Conservation (phyloP, 2,888 invertebrate genomes). For the Coleophora flavipennella region DNA sequence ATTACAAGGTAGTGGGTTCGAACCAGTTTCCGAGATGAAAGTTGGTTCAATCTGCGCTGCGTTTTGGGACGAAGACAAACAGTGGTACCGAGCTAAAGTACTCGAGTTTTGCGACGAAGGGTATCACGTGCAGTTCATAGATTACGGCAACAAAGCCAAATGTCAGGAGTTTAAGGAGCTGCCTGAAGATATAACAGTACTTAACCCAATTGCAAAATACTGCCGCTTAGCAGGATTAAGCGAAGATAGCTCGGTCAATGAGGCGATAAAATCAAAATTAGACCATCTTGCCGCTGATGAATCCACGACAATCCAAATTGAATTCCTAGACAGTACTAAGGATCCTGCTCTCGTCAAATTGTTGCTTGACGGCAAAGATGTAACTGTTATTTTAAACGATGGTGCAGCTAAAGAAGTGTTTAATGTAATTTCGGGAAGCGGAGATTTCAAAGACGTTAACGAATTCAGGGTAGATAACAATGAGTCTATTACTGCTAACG, state of each 20-base stretch:
- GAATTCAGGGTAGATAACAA: not conserved
- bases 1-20: slow-evolving; percentile 63
- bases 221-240: slow-evolving; percentile 69
- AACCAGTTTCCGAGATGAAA: slow-evolving; percentile 60
- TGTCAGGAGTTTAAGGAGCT: slow-evolving; percentile 73
- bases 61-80: slow-evolving; percentile 75
- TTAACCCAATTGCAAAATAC: slow-evolving; percentile 76
- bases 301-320: slow-evolving; percentile 65
- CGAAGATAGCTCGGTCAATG: slow-evolving; percentile 55
- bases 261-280: slow-evolving; percentile 42
- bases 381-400: not conserved
- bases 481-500: not conserved
- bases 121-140: slow-evolving; percentile 76
- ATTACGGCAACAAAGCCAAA: slow-evolving; percentile 79
- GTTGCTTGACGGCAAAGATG: slow-evolving; percentile 63
- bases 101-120: slow-evolving; percentile 70
- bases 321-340: slow-evolving; percentile 71
- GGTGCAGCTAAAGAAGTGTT: slow-evolving; percentile 17
- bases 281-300: slow-evolving; percentile 44
- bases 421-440: not conserved
- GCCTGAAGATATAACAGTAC: slow-evolving; percentile 71
- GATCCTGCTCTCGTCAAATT: slow-evolving; percentile 75
- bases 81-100: slow-evolving; percentile 78
- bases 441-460: not conserved
- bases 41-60: slow-evolving; percentile 77